phyloP scores from a whole-genome alignment of 2,888 invertebrate species.

The Aphodius granarius region DNA sequence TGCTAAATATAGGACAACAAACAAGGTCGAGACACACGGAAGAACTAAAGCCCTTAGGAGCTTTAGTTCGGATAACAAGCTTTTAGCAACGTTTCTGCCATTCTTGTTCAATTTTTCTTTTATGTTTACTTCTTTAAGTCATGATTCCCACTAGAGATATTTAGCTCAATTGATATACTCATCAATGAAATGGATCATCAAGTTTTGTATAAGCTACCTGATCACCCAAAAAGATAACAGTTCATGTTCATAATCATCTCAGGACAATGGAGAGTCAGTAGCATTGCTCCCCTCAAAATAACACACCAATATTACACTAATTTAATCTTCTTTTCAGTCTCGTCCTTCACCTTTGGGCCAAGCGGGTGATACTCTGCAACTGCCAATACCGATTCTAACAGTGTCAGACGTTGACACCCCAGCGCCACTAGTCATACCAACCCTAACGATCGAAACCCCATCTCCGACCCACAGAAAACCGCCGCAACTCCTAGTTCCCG shows the following conservation, averaged over 20 bases:
- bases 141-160: too few species aligned
- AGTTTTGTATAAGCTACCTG: too few species aligned
- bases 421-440: constrained; percentile 62
- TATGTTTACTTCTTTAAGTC: too few species aligned
- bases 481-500: constrained; percentile 54
- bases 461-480: constrained; percentile 65
- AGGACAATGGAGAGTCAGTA: neutral
- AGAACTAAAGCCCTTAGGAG: too few species aligned
- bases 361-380: constrained; percentile 43
- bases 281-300: neutral
- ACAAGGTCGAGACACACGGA: too few species aligned
- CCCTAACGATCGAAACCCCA: constrained; percentile 67
- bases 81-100: too few species aligned
- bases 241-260: too few species aligned
- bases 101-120: too few species aligned
- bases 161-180: too few species aligned
- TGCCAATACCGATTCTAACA: constrained; percentile 45
- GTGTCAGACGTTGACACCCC: constrained; percentile 38
- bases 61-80: too few species aligned
- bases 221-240: too few species aligned
- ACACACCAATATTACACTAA: neutral
- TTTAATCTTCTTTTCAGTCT: constrained; percentile 53
- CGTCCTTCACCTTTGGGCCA: constrained; percentile 57
- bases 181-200: too few species aligned
- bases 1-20: neutral